phyloP scores from a whole-genome alignment of 2,888 invertebrate genomes.

The Trachelus troglodyta region DNA sequence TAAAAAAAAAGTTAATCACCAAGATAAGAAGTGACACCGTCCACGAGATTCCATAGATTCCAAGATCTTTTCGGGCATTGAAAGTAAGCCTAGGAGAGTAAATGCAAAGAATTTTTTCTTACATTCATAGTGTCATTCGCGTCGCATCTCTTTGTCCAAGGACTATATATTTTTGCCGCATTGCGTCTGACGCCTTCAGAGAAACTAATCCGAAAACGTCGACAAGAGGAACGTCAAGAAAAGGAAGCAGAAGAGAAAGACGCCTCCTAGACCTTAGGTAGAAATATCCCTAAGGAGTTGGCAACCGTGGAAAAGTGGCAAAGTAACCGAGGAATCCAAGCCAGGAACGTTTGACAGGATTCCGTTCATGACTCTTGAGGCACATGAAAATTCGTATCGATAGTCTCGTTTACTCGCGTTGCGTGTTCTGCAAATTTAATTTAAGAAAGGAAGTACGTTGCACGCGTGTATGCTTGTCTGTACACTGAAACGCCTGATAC shows the following conservation, averaged over 20 bases:
- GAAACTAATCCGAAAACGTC: not conserved
- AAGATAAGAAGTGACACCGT: not conserved
- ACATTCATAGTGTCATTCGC: not conserved
- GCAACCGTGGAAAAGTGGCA: not conserved
- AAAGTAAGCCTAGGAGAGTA: not conserved
- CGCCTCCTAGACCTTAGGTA: not conserved
- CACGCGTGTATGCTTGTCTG: not conserved
- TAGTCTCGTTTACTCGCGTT: not conserved
- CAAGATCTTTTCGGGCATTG: not conserved
- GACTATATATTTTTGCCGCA: not conserved
- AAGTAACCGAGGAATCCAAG: not conserved
- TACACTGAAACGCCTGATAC: conserved; percentile 7
- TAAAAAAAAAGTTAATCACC: not conserved
- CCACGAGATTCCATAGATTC: not conserved
- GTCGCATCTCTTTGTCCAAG: not conserved
- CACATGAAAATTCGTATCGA: not conserved
- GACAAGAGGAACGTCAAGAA: not conserved
- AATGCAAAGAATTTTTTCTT: not conserved
- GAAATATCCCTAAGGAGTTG: not conserved
- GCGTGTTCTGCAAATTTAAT: conserved; percentile 10
- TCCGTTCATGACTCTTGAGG: not conserved
- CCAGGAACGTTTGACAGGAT: not conserved
- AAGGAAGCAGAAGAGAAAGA: not conserved
- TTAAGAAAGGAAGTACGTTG: conserved; percentile 16
- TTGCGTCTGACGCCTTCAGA: not conserved